Evolutionary conservation across 1,140 invertebrate species (phyloP).

Genomic region (Drosophila sproati): DNA sequence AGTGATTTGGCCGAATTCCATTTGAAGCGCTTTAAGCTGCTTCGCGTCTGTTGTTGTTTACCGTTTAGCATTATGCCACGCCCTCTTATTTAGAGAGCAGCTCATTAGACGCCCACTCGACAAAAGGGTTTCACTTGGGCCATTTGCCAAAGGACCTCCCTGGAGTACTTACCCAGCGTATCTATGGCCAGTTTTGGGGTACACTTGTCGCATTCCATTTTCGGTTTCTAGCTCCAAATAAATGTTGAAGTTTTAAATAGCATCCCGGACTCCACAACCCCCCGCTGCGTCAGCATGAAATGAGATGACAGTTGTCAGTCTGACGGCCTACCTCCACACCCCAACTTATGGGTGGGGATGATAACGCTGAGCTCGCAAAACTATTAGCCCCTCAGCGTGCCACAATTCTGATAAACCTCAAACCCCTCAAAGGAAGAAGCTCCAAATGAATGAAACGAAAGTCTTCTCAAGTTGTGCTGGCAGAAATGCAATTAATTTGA

Average conservation of each 20-base stretch:
- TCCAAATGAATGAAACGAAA: slow-evolving; percentile 61
- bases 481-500: slow-evolving; percentile 81
- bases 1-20: not conserved
- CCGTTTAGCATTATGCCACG: slow-evolving; percentile 41
- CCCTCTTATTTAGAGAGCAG: slow-evolving; percentile 54
- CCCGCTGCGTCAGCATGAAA: slow-evolving; percentile 71
- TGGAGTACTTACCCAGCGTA: not conserved
- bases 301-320: slow-evolving; percentile 46
- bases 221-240: slow-evolving; percentile 60
- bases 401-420: slow-evolving; percentile 58
- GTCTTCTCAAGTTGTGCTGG: slow-evolving; percentile 55
- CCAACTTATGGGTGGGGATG: not conserved
- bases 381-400: slow-evolving; percentile 54
- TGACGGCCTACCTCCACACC: not conserved
- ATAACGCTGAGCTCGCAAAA: slow-evolving; percentile 49
- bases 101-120: slow-evolving; percentile 54
- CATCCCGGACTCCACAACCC: not conserved
- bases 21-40: slow-evolving; percentile 24
- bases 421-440: not conserved
- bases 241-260: slow-evolving; percentile 59
- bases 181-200: slow-evolving; percentile 12
- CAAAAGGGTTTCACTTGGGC: slow-evolving; percentile 41
- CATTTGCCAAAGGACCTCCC: slow-evolving; percentile 5
- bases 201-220: slow-evolving; percentile 63
- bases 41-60: slow-evolving; percentile 20